A percentile compares a stretch with the other conserved stretches of the same genome.
Evolutionary conservation across 2,888 invertebrate species (phyloP).

Genomic region (Apotomis betuletana): DNA sequence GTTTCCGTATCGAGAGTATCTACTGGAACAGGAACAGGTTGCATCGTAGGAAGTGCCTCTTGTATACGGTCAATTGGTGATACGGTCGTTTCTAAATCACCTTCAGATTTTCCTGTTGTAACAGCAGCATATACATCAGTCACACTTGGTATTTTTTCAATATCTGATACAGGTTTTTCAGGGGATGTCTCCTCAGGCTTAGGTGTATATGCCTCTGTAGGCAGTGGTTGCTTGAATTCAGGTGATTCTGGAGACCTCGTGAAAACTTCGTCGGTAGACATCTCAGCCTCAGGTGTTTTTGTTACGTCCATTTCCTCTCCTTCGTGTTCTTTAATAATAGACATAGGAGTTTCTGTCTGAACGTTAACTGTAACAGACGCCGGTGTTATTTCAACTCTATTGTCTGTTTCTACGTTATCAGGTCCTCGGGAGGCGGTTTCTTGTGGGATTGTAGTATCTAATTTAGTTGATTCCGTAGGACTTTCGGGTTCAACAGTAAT

Average conservation of each 20-base stretch:
- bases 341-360: slow-evolving; percentile 33
- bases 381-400: slow-evolving; percentile 6
- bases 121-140: background rate
- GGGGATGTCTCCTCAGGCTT: background rate
- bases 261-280: slow-evolving; percentile 2
- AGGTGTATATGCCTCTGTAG: background rate
- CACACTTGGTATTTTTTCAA: slow-evolving; percentile 4
- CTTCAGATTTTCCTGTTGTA: slow-evolving; percentile 1
- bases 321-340: slow-evolving; percentile 27
- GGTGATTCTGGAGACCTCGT: slow-evolving; percentile 15
- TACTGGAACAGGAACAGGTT: slow-evolving; percentile 2
- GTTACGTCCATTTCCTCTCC: slow-evolving; percentile 15
- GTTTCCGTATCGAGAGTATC: slow-evolving; percentile 14
- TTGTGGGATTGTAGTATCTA: slow-evolving; percentile 25
- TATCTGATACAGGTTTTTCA: slow-evolving; percentile 6
- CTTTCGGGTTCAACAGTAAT: slow-evolving; percentile 24
- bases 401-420: slow-evolving; percentile 21
- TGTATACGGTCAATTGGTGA: background rate
- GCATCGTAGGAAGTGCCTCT: slow-evolving; percentile 2
- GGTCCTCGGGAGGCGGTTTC: slow-evolving; percentile 33
- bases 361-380: slow-evolving; percentile 1
- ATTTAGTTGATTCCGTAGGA: slow-evolving; percentile 15
- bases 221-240: background rate
- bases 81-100: slow-evolving; percentile 4
- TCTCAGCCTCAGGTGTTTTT: slow-evolving; percentile 4